phyloP scores from a whole-genome alignment of 30 jellyfish, hydroid and myxozoan genomes.

The Chrysaora quinquecirrha region DNA sequence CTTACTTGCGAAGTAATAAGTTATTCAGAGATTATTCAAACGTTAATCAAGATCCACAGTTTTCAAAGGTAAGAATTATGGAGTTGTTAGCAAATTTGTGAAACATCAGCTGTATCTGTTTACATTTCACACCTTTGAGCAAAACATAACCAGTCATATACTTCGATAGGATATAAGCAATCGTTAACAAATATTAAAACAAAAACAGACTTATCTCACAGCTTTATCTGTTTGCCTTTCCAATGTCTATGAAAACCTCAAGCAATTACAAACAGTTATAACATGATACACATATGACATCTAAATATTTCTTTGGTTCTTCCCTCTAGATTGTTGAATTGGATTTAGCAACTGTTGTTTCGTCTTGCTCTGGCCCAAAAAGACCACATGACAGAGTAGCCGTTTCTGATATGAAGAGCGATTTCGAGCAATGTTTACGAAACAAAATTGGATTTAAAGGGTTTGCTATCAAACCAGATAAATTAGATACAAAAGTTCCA shows the following conservation, averaged over 20 bases:
- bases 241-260: too few species aligned
- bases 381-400: constrained; percentile 95
- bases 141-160: too few species aligned
- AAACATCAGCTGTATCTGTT: too few species aligned
- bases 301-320: too few species aligned
- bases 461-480: constrained; percentile 68
- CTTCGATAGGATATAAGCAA: too few species aligned
- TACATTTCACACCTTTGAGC: too few species aligned
- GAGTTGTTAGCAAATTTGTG: too few species aligned
- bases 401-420: constrained; percentile 84
- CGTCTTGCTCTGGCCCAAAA: constrained; percentile 95
- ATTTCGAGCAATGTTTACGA: constrained; percentile 69
- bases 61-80: constrained; percentile 67
- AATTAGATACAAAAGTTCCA: constrained; percentile 57
- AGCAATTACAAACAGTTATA: too few species aligned
- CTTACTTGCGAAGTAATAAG: constrained; percentile 69
- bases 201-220: too few species aligned
- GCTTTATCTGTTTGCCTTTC: too few species aligned
- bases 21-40: constrained; percentile 75
- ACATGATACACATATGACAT: too few species aligned
- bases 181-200: too few species aligned
- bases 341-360: constrained; percentile 86
- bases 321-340: constrained; percentile 76
- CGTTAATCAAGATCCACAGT: constrained; percentile 80
- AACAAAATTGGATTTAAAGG: constrained; percentile 94